Evolutionary conservation across 2,888 invertebrate species (phyloP), one percentile per base, ranked within the genome.

Genomic region (Dryadula phaetusa): DNA sequence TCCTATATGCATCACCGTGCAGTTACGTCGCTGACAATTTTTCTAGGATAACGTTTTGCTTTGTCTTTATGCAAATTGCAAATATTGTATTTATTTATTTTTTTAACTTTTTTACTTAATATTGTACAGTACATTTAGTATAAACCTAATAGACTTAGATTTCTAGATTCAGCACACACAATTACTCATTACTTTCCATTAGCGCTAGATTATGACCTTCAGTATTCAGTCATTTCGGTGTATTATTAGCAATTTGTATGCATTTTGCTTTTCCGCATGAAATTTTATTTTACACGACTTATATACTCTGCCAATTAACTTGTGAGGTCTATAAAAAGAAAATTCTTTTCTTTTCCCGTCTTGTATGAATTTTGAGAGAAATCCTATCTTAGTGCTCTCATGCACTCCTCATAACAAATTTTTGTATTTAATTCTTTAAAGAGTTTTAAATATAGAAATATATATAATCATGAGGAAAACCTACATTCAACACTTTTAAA

Each of bases 11-110:
- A 60, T 44, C 44, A 28, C 7, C 64, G 37, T 64, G 28, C 28
- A 58, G 58, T 49, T 58, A 28, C 58, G 46, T 64, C 40, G 18
- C 64, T 2, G 64, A 58, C 47, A 20, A 5, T 58, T 44, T 58
- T 28, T 25, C 58, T 58, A 58, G 10, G 34, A 44, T 44, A 14
- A 40, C 4, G 16, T 16, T 16, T n/a, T n/a, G n/a, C n/a, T n/a
- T n/a, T n/a, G n/a, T n/a, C n/a, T 28, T 28, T 28, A 28, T 14
- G 12, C 5, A 5, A 1, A 2, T 40, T 40, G 40, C n/a, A 3
- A 40, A n/a, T n/a, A 40, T 47, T 8, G 25, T 47, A 20, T 14
- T 10, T 54, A n/a, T n/a, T n/a, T n/a, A n/a, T n/a, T n/a, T n/a
- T n/a, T 6, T 3, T 20, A 1, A 12, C 18, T 34, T 34, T 32